A percentile compares a stretch with the other conserved stretches of the same genome.
Conservation (phyloP, 2,888 invertebrate genomes). For the Parnassius glacialis region DNA sequence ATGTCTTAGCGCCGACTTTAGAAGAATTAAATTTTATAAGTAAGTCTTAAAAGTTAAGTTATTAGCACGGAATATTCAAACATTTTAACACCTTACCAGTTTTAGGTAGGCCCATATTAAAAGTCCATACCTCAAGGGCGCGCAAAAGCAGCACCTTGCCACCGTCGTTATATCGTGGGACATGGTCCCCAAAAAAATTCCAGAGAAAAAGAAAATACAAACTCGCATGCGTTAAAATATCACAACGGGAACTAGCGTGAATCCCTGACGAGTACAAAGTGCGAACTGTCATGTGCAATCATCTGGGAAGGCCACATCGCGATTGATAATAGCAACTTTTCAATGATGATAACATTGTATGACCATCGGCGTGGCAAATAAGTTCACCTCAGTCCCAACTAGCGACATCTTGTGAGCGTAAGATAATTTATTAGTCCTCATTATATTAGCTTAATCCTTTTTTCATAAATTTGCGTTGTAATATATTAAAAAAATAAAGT, state of each 20-base stretch:
- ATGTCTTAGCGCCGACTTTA: too few relatives aligned
- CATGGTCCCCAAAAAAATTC: conserved; percentile 3
- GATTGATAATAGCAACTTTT: not conserved
- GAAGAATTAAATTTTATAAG: too few relatives aligned
- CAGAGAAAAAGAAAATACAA: not conserved
- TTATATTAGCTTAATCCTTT: too few relatives aligned
- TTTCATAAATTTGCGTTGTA: too few relatives aligned
- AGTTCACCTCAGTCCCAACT: too few relatives aligned
- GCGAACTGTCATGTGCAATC: not conserved
- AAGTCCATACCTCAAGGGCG: conserved; percentile 22
- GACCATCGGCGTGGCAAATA: too few relatives aligned
- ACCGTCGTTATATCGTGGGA: conserved; percentile 9
- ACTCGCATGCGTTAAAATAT: not conserved
- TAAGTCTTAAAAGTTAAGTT: too few relatives aligned
- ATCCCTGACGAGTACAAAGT: not conserved
- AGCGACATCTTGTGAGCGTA: too few relatives aligned
- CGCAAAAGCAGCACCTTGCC: conserved; percentile 16
- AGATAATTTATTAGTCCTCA: too few relatives aligned
- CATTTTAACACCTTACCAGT: conserved; percentile 11
- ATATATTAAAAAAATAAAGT: too few relatives aligned
- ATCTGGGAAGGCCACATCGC: not conserved
- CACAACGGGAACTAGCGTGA: not conserved
- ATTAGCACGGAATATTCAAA: too few relatives aligned
- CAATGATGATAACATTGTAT: too few relatives aligned
- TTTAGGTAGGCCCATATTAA: conserved; percentile 10